Conservation (phyloP, 1,140 invertebrate genomes). For the Orussus abietinus region DNA sequence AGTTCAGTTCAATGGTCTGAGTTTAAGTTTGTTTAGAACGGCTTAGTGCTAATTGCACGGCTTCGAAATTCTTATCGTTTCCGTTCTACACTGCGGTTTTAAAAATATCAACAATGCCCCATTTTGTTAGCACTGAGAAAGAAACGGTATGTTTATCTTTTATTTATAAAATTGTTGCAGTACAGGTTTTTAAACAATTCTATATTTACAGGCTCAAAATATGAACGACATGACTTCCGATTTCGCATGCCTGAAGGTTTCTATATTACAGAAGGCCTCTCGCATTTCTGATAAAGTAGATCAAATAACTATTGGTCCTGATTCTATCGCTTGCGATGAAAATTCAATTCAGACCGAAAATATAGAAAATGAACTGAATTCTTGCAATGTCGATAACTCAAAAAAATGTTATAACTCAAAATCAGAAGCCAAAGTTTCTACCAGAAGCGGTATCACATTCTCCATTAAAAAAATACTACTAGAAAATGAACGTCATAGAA, state of each 20-base stretch:
- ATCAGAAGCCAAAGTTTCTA: constrained; percentile 23
- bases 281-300: constrained; percentile 32
- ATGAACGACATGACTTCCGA: constrained; percentile 33
- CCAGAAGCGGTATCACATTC: constrained; percentile 34
- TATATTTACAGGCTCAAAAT: constrained; percentile 6
- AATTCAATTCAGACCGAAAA: constrained; percentile 17
- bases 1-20: too few relatives aligned
- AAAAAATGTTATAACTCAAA: constrained; percentile 14
- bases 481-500: constrained; percentile 40
- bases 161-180: not conserved
- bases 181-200: not conserved
- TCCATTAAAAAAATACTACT: constrained; percentile 41
- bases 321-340: constrained; percentile 18
- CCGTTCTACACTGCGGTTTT: too few relatives aligned
- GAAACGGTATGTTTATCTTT: constrained; percentile 4
- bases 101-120: too few relatives aligned
- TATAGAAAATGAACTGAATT: constrained; percentile 29
- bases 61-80: too few relatives aligned
- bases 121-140: constrained; percentile 9
- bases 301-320: constrained; percentile 39
- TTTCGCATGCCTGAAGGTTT: constrained; percentile 45
- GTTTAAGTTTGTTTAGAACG: too few relatives aligned
- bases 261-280: constrained; percentile 42
- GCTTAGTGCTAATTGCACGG: too few relatives aligned
- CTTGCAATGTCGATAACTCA: constrained; percentile 18